phyloP scores from a whole-genome alignment of 1,140 invertebrate genomes.

The Saxidomus purpurata region DNA sequence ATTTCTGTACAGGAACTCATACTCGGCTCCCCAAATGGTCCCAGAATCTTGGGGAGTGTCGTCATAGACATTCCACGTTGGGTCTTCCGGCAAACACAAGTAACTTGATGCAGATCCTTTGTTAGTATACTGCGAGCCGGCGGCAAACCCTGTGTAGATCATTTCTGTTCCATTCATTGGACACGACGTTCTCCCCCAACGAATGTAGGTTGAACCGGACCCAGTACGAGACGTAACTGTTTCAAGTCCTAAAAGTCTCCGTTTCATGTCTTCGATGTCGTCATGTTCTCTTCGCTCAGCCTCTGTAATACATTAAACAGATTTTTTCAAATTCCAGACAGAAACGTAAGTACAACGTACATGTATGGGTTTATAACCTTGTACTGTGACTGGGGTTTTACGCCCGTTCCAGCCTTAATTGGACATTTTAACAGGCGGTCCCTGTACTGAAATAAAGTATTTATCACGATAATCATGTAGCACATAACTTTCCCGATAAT shows the following conservation, averaged over 20 bases:
- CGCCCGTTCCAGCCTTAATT: no score
- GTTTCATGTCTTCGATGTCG: no score
- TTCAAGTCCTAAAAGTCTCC: background rate
- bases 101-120: background rate
- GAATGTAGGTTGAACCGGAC: background rate
- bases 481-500: no score
- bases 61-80: background rate
- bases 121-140: background rate
- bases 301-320: no score
- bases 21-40: constrained; percentile 13
- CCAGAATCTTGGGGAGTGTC: background rate
- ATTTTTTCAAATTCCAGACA: no score
- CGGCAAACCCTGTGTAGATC: background rate
- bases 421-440: no score
- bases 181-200: constrained; percentile 8
- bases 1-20: background rate
- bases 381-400: no score
- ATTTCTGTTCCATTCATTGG: constrained; percentile 12
- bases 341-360: no score
- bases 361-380: no score
- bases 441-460: no score
- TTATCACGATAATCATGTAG: no score
- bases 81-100: constrained; percentile 29
- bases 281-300: no score
- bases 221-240: background rate